phyloP scores from a whole-genome alignment of 1,140 invertebrate genomes.

The Drosophila ohnishii region DNA sequence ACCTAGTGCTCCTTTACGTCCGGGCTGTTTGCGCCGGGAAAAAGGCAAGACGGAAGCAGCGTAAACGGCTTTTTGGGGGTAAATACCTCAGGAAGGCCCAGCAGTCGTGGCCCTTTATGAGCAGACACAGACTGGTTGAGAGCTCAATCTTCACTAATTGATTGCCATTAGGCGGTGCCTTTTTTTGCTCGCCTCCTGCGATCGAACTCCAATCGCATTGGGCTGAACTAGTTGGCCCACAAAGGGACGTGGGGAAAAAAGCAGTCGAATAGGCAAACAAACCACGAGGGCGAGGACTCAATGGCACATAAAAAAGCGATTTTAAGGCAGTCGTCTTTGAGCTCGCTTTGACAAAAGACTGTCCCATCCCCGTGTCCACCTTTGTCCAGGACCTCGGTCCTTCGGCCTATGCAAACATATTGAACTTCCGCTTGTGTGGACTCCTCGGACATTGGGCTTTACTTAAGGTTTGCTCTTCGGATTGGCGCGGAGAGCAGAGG shows the following conservation, averaged over 20 bases:
- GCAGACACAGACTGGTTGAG: slow-evolving; percentile 15
- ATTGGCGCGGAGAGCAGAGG: slow-evolving; percentile 18
- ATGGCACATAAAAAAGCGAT: slow-evolving; percentile 69
- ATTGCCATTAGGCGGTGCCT: slow-evolving; percentile 71
- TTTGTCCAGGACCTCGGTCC: slow-evolving; percentile 38
- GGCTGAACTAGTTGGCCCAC: slow-evolving; percentile 36
- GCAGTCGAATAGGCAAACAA: slow-evolving; percentile 68
- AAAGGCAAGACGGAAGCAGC: slow-evolving; percentile 36
- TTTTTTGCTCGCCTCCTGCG: slow-evolving; percentile 29
- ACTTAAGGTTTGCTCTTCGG: slow-evolving; percentile 26
- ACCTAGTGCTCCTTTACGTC: slow-evolving; percentile 47
- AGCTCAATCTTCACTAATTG: slow-evolving; percentile 71
- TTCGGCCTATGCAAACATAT: slow-evolving; percentile 72
- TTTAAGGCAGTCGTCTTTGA: slow-evolving; percentile 51
- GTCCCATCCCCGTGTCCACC: slow-evolving; percentile 37
- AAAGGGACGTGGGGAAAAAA: slow-evolving; percentile 22
- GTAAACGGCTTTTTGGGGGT: slow-evolving; percentile 56
- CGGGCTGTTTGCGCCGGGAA: slow-evolving; percentile 43
- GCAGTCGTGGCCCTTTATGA: slow-evolving; percentile 33
- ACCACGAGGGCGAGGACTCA: slow-evolving; percentile 50
- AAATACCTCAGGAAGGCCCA: slow-evolving; percentile 24
- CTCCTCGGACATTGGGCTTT: slow-evolving; percentile 42
- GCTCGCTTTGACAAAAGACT: slow-evolving; percentile 58
- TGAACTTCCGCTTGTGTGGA: slow-evolving; percentile 70
- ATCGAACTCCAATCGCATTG: slow-evolving; percentile 15